Conservation (phyloP, 2,888 invertebrate genomes). For the Dione vanillae region DNA sequence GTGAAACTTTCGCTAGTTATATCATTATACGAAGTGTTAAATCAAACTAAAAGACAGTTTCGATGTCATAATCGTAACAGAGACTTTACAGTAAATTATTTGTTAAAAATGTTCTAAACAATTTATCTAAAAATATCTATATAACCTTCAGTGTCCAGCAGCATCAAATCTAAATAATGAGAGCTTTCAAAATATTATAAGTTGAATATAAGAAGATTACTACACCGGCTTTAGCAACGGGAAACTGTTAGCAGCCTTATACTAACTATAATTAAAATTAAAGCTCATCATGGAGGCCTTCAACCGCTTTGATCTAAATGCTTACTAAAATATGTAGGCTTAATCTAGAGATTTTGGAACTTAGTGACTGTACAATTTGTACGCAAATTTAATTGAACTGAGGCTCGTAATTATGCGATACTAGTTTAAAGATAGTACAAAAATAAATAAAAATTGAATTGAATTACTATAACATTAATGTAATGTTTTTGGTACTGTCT, state of each 20-base stretch:
- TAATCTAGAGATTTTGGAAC: background rate
- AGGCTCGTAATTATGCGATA: too few species aligned
- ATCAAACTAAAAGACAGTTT: too few species aligned
- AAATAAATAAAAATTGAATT: too few species aligned
- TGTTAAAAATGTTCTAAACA: background rate
- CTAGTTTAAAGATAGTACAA: too few species aligned
- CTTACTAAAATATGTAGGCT: slow-evolving; percentile 30
- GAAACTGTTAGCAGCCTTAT: slow-evolving; percentile 32
- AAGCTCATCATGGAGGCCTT: slow-evolving; percentile 34
- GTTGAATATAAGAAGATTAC: slow-evolving; percentile 38
- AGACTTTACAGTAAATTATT: background rate
- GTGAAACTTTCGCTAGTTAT: too few species aligned
- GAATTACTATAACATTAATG: too few species aligned
- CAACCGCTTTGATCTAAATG: slow-evolving; percentile 29
- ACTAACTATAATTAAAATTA: slow-evolving; percentile 35
- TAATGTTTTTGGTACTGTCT: too few species aligned
- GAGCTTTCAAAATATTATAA: slow-evolving; percentile 19
- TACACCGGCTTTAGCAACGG: slow-evolving; percentile 17
- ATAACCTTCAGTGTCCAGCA: background rate
- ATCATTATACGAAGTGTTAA: too few species aligned
- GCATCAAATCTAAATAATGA: slow-evolving; percentile 14
- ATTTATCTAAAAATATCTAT: background rate
- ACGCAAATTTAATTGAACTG: too few species aligned
- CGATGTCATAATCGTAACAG: too few species aligned
- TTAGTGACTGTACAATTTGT: too few species aligned